phyloP scores from a whole-genome alignment of 2,797 vertebrate genomes.

The Caiman crocodilus region DNA sequence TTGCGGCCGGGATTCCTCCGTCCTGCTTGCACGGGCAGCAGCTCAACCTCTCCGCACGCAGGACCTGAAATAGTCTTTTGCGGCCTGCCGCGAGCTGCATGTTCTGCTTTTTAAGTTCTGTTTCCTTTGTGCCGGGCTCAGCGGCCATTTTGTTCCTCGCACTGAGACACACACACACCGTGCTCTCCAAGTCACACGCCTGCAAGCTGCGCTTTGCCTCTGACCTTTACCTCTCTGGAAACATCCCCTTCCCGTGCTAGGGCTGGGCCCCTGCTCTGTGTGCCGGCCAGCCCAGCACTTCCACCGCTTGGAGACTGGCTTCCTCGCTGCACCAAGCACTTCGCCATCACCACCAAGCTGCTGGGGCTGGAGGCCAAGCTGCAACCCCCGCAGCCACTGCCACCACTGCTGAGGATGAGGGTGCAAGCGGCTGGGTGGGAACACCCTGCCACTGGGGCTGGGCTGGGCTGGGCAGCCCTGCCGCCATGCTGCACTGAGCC shows the following conservation, averaged over 20 bases:
- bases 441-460: too few relatives aligned
- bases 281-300: accelerated
- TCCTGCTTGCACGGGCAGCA: background rate
- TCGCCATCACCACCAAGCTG: too few relatives aligned
- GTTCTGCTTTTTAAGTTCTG: background rate
- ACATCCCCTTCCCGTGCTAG: background rate
- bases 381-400: too few relatives aligned
- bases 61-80: background rate
- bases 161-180: background rate
- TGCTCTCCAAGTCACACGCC: background rate
- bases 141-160: background rate
- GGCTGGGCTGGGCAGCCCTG: too few relatives aligned
- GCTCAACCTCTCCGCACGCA: background rate
- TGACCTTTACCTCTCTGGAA: too few relatives aligned
- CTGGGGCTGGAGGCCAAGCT: too few relatives aligned
- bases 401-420: too few relatives aligned
- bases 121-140: too few relatives aligned
- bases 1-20: background rate
- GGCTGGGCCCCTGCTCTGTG: background rate
- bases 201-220: constrained; percentile 13
- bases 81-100: background rate
- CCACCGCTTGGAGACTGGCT: accelerated
- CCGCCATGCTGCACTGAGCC: too few relatives aligned
- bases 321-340: too few relatives aligned
- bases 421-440: too few relatives aligned